phyloP scores from a whole-genome alignment of 1,140 invertebrate genomes.

The Drosophila prosaltans region DNA sequence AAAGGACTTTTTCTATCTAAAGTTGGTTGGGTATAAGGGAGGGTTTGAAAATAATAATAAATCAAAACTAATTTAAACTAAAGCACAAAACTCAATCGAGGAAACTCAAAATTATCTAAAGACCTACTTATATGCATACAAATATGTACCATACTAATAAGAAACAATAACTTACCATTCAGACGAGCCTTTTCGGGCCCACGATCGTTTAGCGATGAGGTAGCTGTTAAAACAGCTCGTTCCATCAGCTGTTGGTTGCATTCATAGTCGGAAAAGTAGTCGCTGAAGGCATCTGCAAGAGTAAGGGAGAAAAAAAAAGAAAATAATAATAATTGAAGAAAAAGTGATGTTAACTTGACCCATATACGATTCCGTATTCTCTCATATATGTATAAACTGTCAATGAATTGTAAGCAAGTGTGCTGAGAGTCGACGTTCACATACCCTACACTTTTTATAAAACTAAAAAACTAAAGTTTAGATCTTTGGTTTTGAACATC shows the following conservation, averaged over 20 bases:
- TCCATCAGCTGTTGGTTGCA: constrained; percentile 92
- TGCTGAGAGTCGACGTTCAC: constrained; percentile 3
- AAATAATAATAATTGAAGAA: constrained; percentile 21
- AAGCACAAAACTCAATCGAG: constrained; percentile 22
- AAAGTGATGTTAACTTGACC: constrained; percentile 36
- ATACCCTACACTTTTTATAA: neutral
- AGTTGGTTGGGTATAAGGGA: neutral
- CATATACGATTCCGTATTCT: constrained; percentile 28
- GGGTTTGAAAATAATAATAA: neutral
- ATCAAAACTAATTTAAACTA: constrained; percentile 17
- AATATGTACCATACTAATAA: neutral
- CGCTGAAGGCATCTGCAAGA: constrained; percentile 74
- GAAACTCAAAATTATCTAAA: neutral
- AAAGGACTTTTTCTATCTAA: too few species aligned
- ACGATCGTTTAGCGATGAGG: constrained; percentile 90
- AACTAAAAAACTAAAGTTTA: too few species aligned
- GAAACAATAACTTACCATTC: constrained; percentile 87
- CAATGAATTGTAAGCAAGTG: constrained; percentile 50
- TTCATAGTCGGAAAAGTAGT: constrained; percentile 84
- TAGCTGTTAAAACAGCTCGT: constrained; percentile 88
- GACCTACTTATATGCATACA: neutral
- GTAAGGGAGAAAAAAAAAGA: neutral
- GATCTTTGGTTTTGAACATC: too few species aligned
- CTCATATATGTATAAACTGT: constrained; percentile 49
- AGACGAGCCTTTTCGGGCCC: constrained; percentile 91